Conservation (phyloP, 2,113 vertebrate genomes). For the Danionella cerebrum region DNA sequence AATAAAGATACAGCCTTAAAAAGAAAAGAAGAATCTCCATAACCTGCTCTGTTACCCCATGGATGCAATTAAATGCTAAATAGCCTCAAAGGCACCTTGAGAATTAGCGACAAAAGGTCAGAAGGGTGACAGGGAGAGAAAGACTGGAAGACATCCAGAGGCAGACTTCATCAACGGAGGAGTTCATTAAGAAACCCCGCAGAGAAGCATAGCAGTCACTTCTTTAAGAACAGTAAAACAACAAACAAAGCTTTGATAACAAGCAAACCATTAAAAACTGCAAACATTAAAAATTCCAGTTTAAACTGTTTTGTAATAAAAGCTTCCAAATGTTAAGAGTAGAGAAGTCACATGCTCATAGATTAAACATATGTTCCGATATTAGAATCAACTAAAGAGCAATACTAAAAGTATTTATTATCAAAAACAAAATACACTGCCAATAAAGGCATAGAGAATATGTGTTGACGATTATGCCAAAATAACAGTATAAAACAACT, state of each 20-base stretch:
- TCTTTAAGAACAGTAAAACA: neutral
- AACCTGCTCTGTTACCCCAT: neutral
- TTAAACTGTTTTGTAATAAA: neutral
- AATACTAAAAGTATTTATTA: too few species aligned
- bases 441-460: too few species aligned
- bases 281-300: too few species aligned
- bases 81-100: slow-evolving; percentile 8
- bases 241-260: neutral
- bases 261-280: neutral
- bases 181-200: slow-evolving; percentile 3
- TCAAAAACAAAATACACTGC: too few species aligned
- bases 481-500: too few species aligned
- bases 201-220: neutral
- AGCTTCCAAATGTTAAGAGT: too few species aligned
- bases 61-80: slow-evolving; percentile 28
- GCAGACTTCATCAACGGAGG: neutral
- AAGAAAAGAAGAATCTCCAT: neutral
- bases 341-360: too few species aligned
- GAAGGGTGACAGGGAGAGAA: neutral
- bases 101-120: slow-evolving; percentile 4
- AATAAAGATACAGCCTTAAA: slow-evolving; percentile 1
- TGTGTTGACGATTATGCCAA: too few species aligned
- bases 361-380: too few species aligned
- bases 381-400: too few species aligned
- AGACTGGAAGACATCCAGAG: neutral